Percentiles rank a stretch among this genome's conserved stretches.
Conservation (phyloP, 2,888 invertebrate species). For the Folsomia candida region DNA sequence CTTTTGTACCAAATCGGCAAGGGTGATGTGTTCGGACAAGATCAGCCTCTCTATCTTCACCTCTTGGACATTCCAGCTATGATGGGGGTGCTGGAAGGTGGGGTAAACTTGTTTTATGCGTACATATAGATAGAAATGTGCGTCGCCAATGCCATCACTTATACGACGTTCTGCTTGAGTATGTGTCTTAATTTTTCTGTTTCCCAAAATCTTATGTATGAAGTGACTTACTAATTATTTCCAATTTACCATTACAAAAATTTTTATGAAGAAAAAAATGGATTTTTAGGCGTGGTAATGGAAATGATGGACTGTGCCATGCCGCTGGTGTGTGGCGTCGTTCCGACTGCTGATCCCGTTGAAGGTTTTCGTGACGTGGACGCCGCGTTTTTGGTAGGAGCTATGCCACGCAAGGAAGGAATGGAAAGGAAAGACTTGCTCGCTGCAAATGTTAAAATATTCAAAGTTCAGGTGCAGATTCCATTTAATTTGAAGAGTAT, state of each 20-base stretch:
- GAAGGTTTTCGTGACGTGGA: constrained; percentile 94
- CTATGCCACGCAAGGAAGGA: constrained; percentile 95
- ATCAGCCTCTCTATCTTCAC: constrained; percentile 82
- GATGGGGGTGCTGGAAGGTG: constrained; percentile 95
- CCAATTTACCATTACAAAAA: no score
- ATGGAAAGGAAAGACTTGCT: constrained; percentile 99
- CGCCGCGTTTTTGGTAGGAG: constrained; percentile 93
- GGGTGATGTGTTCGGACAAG: constrained; percentile 89
- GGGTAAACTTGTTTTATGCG: no score
- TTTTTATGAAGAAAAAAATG: no score
- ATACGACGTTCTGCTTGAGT: no score
- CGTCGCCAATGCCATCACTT: no score
- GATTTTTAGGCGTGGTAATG: constrained; percentile 98
- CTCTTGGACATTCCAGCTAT: constrained; percentile 92
- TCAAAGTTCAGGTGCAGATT: constrained; percentile 61
- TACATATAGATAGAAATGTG: no score
- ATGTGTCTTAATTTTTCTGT: no score
- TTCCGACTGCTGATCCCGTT: constrained; percentile 59
- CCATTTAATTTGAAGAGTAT: no score
- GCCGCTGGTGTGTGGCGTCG: constrained; percentile 71
- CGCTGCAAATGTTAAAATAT: constrained; percentile 96
- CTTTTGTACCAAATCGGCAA: constrained; percentile 90
- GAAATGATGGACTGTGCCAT: constrained; percentile 94
- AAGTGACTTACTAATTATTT: no score
- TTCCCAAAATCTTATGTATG: no score